Conservation (phyloP, 2,888 invertebrate species). For the Serrognathus titanus region DNA sequence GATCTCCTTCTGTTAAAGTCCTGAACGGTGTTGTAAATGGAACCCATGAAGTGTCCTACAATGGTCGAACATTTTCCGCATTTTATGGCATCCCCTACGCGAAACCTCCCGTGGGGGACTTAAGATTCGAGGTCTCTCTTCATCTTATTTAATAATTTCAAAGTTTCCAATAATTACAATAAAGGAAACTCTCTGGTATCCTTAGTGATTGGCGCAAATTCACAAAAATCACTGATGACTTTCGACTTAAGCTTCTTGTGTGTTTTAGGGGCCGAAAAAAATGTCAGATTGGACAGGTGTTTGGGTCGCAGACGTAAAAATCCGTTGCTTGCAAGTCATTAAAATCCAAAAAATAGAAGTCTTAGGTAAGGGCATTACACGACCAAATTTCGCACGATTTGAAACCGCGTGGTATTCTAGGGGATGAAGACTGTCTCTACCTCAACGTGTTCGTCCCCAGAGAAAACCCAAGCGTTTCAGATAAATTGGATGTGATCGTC, state of each 20-base stretch:
- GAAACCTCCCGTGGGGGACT: constrained; percentile 9
- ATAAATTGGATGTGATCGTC: constrained; percentile 45
- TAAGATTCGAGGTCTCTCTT: constrained; percentile 10
- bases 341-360: background rate
- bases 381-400: too few species aligned
- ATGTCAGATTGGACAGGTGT: constrained; percentile 21
- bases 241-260: background rate
- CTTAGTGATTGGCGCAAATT: too few species aligned
- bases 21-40: constrained; percentile 9
- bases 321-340: constrained; percentile 14
- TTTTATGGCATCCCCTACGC: constrained; percentile 17
- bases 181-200: too few species aligned
- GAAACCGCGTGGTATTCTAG: constrained; percentile 33
- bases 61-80: constrained; percentile 8
- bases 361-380: background rate
- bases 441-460: constrained; percentile 60
- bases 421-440: constrained; percentile 65
- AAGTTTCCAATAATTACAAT: too few species aligned
- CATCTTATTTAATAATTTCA: background rate
- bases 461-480: constrained; percentile 41
- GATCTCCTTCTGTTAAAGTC: constrained; percentile 4
- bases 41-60: constrained; percentile 4
- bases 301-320: constrained; percentile 21
- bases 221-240: too few species aligned
- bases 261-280: constrained; percentile 19